These are phyloP conservation scores for Spea hammondii DNA, from an alignment of 2,797 vertebrate species.

Conservation along the genomic window DNA sequence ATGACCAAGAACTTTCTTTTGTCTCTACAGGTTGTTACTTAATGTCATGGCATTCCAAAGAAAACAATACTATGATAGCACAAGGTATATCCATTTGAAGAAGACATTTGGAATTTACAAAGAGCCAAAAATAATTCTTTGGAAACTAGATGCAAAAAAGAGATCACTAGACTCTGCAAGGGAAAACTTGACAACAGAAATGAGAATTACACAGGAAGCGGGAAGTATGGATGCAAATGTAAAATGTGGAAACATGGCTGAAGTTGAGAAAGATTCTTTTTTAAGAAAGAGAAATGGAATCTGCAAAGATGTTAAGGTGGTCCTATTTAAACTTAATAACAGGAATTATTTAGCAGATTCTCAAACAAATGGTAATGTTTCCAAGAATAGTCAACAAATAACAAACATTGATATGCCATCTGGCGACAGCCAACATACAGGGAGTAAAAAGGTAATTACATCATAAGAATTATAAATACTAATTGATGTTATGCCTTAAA, in stretches of 20 bases:
- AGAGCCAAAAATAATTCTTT: slow-evolving; percentile 14
- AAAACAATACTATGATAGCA: neutral
- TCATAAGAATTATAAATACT: too few relatives aligned
- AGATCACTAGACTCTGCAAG: too few relatives aligned
- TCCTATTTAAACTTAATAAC: neutral
- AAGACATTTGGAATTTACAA: slow-evolving; percentile 17
- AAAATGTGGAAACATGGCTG: neutral
- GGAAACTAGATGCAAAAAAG: neutral
- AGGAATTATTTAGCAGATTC: neutral
- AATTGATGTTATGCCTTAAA: too few relatives aligned
- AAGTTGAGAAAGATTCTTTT: neutral
- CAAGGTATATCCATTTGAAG: neutral
- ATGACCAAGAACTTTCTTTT: neutral
- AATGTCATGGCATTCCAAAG: slow-evolving; percentile 1
- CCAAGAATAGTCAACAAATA: too few relatives aligned
- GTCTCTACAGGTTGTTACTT: neutral
- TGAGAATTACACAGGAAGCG: neutral
- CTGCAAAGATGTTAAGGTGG: neutral
- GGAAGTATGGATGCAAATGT: neutral
- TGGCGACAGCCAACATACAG: too few relatives aligned
- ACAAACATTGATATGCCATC: too few relatives aligned
- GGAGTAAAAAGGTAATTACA: too few relatives aligned
- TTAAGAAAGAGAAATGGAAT: slow-evolving; percentile 11
- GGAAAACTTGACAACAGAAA: neutral
- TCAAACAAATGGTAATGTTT: neutral